Base-by-base conservation (phyloP, 2,888 invertebrate genomes). In the Drosophila subsilvestris region DNA sequence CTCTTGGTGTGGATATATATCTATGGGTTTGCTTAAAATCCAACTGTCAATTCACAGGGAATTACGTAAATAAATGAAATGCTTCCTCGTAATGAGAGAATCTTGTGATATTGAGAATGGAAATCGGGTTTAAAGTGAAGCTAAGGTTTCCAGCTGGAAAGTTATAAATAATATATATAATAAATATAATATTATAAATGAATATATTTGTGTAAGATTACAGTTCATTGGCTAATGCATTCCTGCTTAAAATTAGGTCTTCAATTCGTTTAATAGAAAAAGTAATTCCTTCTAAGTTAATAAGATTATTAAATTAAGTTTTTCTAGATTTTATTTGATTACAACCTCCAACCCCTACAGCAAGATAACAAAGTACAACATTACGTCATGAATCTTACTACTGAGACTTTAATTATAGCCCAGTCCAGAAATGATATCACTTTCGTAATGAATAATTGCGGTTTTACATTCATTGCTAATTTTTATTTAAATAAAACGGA, bases 11-110 rank as follows among this genome's bases (percentile, higher is more conserved):
- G n/a, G n/a, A 49, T 25, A 60, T 48, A 51, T 59, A 42, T 57
- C 56, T 53, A 53, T 45, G 47, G 58, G 51, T 66, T 61, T 60
- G 56, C 61, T 51, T 57, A 29, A 44, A 65, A 67, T 20, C 43
- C 49, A 55, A 42, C 49, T 25, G 48, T 51, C 37, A 67, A 18
- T 22, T 29, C 29, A 29, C n/a, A 12, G 27, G 37, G 51, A n/a
- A 51, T 69, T 68, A 69, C 67, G 67, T 51, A 69, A 47, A 67
- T 45, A 45, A 17, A 47, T 55, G 55, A 12, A 56, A 47, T 54
- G 54, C 51, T 63, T 25, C 27, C 17, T 4, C 18, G 27, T 63
- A 50, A 63, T 65, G 63, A n/a, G 51, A 53, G 65, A 65, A 65
- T 65, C 45, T 42, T 53, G 45, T 29, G 47, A 22, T 48, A 29